Evolutionary conservation across 2,888 invertebrate genomes (phyloP).

Genomic region (Nephrocerus scutellatus): DNA sequence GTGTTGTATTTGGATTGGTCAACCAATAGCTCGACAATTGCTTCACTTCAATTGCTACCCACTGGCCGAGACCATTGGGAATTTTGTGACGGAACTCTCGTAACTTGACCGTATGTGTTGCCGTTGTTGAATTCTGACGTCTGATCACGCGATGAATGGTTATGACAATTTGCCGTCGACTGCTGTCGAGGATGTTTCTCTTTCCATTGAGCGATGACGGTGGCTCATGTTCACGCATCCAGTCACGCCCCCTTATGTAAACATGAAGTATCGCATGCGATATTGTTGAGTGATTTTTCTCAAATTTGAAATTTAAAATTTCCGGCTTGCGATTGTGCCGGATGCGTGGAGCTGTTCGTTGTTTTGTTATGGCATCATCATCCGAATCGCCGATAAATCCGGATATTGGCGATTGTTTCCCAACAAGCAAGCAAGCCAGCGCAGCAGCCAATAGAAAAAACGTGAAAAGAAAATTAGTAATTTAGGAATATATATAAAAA

Average conservation of each 20-base stretch:
- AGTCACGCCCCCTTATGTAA: slow-evolving; percentile 41
- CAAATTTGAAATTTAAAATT: slow-evolving; percentile 39
- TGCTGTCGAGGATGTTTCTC: slow-evolving; percentile 13
- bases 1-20: slow-evolving; percentile 63
- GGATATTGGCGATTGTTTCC: no score
- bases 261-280: slow-evolving; percentile 39
- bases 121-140: slow-evolving; percentile 29
- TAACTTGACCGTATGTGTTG: slow-evolving; percentile 37
- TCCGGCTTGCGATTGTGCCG: slow-evolving; percentile 40
- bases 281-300: slow-evolving; percentile 34
- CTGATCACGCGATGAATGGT: slow-evolving; percentile 35
- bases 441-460: no score
- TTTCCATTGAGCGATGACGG: slow-evolving; percentile 7
- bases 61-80: slow-evolving; percentile 46
- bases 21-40: slow-evolving; percentile 72
- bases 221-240: slow-evolving; percentile 36
- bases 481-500: no score
- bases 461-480: no score
- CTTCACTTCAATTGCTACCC: slow-evolving; percentile 69
- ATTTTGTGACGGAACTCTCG: slow-evolving; percentile 37
- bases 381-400: no score
- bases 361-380: no score
- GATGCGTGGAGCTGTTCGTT: slow-evolving; percentile 37
- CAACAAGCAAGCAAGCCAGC: no score
- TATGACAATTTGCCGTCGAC: slow-evolving; percentile 33